Evolutionary conservation across 2,888 invertebrate genomes (phyloP), one percentile per base, ranked within the genome.

Genomic region (Cylloceria caligata): DNA sequence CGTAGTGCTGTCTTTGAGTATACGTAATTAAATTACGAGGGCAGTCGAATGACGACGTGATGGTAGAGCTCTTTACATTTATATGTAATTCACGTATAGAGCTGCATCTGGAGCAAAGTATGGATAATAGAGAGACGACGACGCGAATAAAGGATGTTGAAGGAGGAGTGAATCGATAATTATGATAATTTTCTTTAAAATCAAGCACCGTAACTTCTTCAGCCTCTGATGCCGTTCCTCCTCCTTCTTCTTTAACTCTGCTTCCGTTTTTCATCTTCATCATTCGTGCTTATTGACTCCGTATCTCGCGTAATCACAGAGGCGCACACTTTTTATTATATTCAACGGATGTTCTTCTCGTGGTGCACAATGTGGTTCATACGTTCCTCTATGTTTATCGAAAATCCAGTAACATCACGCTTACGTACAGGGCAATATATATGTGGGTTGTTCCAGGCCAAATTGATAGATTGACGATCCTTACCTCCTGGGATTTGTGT

Each of bases 171-270:
- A 27, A 30, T 71, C 64, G 34, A 78, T 67, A 52, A 80, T 80
- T 62, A 80, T 64, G 42, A 72, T 62, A 74, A 80, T 80, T 69
- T 68, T 19, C 68, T 24, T 68, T 30, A 34, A 24, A 74, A 19
- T 49, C 73, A 64, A 72, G 79, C 68, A 68, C 62, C 73, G 62
- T 73, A 68, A 74, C 73, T 74, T 49, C 19, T 60, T 16, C 9
- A 34, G 64, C 16, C 49, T 76, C 45, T 13, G 39, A 62, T 36
- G 36, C 13, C 39, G 34, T 11, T 5, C 62, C 27, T 39, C 64
- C 64, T 64, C 19, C 2, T 19, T 9, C 73, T 67, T 72, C 47
- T 39, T 60, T 57, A 24, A 16, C 47, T 57, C 47, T 36, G 55
- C 36, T n/a, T 36, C 13, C 13, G 62, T 65, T 57, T 71, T 65